Conservation (phyloP, 2,797 vertebrate species). For the Ambastaia sidthimunki region DNA sequence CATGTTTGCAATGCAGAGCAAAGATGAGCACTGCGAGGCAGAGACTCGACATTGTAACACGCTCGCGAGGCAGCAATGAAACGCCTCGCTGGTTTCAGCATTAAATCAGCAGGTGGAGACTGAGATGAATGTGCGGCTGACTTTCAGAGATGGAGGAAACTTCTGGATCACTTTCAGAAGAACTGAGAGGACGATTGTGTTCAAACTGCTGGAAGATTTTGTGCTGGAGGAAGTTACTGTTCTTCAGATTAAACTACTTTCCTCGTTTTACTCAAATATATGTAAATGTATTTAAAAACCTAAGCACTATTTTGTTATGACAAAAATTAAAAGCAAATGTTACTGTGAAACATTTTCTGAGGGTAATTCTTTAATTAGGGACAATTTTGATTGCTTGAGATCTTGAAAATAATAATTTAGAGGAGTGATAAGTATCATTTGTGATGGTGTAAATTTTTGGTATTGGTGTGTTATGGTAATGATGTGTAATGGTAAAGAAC, state of each 20-base stretch:
- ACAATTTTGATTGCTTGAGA: too few relatives aligned
- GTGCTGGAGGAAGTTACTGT: neutral
- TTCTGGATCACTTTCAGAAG: constrained; percentile 73
- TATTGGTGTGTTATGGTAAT: neutral
- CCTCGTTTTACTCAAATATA: neutral
- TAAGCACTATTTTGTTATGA: too few relatives aligned
- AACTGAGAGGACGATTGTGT: constrained; percentile 54
- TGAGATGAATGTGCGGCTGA: constrained; percentile 62
- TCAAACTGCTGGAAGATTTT: constrained; percentile 55
- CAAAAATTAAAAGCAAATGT: too few relatives aligned
- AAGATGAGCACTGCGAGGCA: constrained; percentile 68
- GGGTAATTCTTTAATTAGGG: too few relatives aligned
- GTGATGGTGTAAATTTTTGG: neutral
- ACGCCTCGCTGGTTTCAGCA: constrained; percentile 74
- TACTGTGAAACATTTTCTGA: too few relatives aligned
- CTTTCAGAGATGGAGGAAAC: constrained; percentile 66
- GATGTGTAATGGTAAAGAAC: neutral
- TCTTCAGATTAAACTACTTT: neutral
- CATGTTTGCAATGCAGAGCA: constrained; percentile 58
- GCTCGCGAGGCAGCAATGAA: constrained; percentile 70
- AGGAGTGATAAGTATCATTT: neutral
- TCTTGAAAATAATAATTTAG: too few relatives aligned
- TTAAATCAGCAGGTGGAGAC: constrained; percentile 68
- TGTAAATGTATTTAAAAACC: neutral
- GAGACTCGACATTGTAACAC: constrained; percentile 70